A percentile compares a stretch with the other conserved stretches of the same genome.
Evolutionary conservation across 2,797 vertebrate species (phyloP).

Genomic region (Merluccius polli): DNA sequence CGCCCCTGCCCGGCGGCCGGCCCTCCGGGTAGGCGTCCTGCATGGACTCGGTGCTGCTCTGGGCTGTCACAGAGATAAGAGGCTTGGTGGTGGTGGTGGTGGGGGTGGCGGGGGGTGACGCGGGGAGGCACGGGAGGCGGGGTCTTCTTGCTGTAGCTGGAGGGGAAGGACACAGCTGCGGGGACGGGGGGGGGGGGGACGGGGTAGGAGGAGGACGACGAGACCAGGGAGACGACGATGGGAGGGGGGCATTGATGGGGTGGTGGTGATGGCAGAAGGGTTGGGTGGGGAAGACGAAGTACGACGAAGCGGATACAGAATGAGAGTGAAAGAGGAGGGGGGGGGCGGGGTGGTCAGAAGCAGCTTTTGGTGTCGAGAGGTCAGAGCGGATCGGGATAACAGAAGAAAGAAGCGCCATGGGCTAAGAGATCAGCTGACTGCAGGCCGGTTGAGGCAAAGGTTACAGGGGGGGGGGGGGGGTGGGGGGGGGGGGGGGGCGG

Average conservation of each 20-base stretch:
- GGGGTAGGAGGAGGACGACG: background rate
- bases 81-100: conserved; percentile 92
- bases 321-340: conserved; percentile 48
- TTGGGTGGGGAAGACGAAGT: conserved; percentile 45
- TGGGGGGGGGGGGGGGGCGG: background rate
- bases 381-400: conserved; percentile 43
- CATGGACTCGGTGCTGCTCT: conserved; percentile 98
- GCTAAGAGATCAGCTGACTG: background rate
- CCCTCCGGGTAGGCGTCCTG: conserved; percentile 95
- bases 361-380: conserved; percentile 33
- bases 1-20: conserved; percentile 74
- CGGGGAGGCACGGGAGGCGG: conserved; percentile 94
- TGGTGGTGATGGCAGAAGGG: background rate
- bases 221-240: conserved; percentile 52
- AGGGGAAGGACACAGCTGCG: conserved; percentile 82
- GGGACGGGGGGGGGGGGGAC: conserved; percentile 57
- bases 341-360: conserved; percentile 51
- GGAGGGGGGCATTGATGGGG: conserved; percentile 71
- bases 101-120: conserved; percentile 77
- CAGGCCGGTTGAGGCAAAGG: background rate
- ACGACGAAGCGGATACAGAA: conserved; percentile 53
- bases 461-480: background rate
- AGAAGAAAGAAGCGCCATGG: conserved; percentile 5
- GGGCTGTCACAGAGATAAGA: conserved; percentile 96
- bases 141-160: conserved; percentile 89